Evolutionary conservation across 2,113 vertebrate genomes (phyloP).

Genomic region (Brachypteracias leptosomus): DNA sequence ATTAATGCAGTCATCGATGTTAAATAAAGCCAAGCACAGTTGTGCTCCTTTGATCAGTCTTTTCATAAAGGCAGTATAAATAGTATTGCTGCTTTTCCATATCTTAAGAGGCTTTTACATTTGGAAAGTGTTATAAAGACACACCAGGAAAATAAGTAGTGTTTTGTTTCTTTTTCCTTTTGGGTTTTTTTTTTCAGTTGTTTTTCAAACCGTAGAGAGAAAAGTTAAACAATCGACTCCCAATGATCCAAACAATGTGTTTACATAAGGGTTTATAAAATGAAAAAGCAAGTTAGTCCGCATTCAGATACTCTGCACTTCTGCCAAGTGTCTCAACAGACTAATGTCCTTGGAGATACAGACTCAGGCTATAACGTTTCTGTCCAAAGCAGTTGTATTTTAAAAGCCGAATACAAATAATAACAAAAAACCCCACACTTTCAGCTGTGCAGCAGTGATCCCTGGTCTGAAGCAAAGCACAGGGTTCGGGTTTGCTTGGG

Average conservation of each 20-base stretch:
- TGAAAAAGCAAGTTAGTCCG: background rate
- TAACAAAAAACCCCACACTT: background rate
- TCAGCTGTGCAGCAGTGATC: background rate
- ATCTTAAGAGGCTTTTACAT: constrained; percentile 37
- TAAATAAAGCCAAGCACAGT: constrained; percentile 36
- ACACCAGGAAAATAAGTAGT: background rate
- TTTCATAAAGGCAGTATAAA: constrained; percentile 47
- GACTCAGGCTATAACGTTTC: background rate
- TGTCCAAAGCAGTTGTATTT: constrained; percentile 14
- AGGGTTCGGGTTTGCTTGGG: background rate
- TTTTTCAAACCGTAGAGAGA: background rate
- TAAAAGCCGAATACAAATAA: background rate
- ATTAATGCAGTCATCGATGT: background rate
- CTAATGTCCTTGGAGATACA: background rate
- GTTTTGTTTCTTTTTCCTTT: background rate
- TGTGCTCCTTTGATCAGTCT: constrained; percentile 45
- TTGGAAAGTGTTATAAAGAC: constrained; percentile 1
- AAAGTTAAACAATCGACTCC: constrained; percentile 34
- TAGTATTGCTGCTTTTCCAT: background rate
- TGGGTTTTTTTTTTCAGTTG: background rate
- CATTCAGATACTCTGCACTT: background rate
- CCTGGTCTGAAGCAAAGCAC: background rate
- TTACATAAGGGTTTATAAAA: constrained; percentile 18
- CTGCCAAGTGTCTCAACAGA: constrained; percentile 11
- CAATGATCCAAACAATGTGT: background rate